phyloP scores from a whole-genome alignment of 2,113 vertebrate genomes.

The Eira barbara region DNA sequence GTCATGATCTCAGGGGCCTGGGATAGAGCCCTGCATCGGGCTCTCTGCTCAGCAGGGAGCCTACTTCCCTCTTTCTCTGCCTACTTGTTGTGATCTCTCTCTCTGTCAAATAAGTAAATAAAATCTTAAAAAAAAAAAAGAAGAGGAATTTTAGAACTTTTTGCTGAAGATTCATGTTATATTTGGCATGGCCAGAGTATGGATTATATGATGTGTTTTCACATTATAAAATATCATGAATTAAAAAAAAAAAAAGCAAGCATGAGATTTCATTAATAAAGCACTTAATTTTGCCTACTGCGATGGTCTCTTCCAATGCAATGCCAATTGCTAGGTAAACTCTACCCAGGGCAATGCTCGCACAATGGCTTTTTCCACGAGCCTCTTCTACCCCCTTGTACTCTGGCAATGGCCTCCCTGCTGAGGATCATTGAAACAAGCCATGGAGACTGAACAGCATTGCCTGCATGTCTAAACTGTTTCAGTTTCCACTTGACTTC shows the following conservation, averaged over 20 bases:
- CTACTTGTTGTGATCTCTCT: no score
- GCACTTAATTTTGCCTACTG: not conserved
- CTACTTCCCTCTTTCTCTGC: no score
- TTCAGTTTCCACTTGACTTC: not conserved
- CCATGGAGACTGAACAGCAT: rapidly evolving
- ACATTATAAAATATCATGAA: not conserved
- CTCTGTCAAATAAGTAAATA: no score
- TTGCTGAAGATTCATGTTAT: conserved; percentile 24
- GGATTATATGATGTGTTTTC: not conserved
- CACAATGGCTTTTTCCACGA: not conserved
- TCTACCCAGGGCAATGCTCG: not conserved
- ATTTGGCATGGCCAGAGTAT: not conserved
- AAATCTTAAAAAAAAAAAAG: no score
- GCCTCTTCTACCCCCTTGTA: not conserved
- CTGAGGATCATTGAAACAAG: not conserved
- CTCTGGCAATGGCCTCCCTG: not conserved
- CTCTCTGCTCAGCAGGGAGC: no score
- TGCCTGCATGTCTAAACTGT: not conserved
- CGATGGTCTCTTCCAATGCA: not conserved
- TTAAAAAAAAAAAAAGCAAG: not conserved
- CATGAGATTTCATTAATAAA: not conserved
- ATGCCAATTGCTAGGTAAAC: no score
- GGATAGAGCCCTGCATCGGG: no score
- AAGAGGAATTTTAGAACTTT: conserved; percentile 32
- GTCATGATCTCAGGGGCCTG: no score